Base-by-base conservation (phyloP, 2,888 invertebrate species). In the Bhutanitis thaidina region DNA sequence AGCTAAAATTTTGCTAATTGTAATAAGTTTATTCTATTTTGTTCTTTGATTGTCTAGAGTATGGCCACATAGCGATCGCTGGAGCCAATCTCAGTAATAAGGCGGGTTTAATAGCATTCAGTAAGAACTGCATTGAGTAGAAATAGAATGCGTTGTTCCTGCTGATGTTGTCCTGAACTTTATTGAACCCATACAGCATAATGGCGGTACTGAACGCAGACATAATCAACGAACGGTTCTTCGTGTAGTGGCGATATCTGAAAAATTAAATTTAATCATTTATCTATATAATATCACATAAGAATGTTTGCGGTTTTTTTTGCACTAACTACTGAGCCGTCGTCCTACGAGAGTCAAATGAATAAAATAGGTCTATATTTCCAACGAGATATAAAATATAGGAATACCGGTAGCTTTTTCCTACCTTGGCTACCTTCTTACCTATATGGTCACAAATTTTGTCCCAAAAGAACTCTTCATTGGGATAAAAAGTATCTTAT, bases 231-330 rank as follows among this genome's bases (percentile, higher is more conserved):
- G 86, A 86, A 0, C 86, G 66, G 8, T 73, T 62, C 43, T 69
- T 70, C 0, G 86, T 77, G 60, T 85, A 66, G 54, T 87, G 83
- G 0, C 88, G 84, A 60, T 81, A 87, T 30, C 88, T 88, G 84
- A 0, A 79, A 77, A 32, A 15, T 12, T 8, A 38, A 39, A 25
- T 27, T 27, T 7, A 27, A 5, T n/a, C n/a, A n/a, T n/a, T n/a
- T n/a, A n/a, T n/a, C n/a, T n/a, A n/a, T n/a, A n/a, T n/a, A n/a
- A n/a, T n/a, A n/a, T n/a, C n/a, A n/a, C n/a, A n/a, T n/a, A n/a
- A n/a, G n/a, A n/a, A n/a, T n/a, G n/a, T n/a, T n/a, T n/a, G n/a
- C n/a, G n/a, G n/a, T n/a, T n/a, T n/a, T n/a, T n/a, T n/a, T n/a
- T n/a, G n/a, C n/a, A n/a, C n/a, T n/a, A n/a, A n/a, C n/a, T n/a